A percentile compares a stretch with the other conserved stretches of the same genome.
Conservation (phyloP, 2,888 invertebrate species). For the Andrena chrysosceles region DNA sequence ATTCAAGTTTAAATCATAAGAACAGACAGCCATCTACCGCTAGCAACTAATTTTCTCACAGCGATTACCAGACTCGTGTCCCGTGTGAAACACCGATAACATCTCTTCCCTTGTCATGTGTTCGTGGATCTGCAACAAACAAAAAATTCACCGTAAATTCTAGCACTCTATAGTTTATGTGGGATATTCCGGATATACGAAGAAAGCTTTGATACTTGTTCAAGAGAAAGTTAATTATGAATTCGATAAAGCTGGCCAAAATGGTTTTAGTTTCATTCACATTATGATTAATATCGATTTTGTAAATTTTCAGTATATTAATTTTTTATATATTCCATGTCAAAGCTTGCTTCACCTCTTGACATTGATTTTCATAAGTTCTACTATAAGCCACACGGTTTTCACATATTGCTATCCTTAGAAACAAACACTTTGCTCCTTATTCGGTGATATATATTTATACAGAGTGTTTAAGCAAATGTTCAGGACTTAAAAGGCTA, state of each 20-base stretch:
- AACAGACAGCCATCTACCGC: neutral
- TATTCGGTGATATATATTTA: no score
- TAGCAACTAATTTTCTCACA: slow-evolving; percentile 26
- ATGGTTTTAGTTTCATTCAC: no score
- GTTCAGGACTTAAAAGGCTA: no score
- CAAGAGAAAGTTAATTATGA: slow-evolving; percentile 1
- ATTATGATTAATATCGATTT: no score
- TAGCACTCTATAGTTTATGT: neutral
- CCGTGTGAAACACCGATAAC: slow-evolving; percentile 93
- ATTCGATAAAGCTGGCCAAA: neutral
- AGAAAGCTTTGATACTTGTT: neutral
- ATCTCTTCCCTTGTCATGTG: slow-evolving; percentile 94
- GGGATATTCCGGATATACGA: neutral
- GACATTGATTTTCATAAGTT: no score
- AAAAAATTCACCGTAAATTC: slow-evolving; percentile 29
- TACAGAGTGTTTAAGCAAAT: no score
- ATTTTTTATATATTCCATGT: no score
- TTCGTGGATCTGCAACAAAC: slow-evolving; percentile 92
- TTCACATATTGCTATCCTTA: no score
- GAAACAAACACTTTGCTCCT: no score
- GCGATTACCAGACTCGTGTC: slow-evolving; percentile 88
- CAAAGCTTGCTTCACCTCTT: no score
- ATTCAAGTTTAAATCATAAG: slow-evolving; percentile 16
- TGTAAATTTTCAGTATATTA: no score
- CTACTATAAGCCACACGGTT: no score